These are phyloP conservation scores for Hydrolagus colliei DNA, from an alignment of 2,797 vertebrate species.

Conservation along the genomic window DNA sequence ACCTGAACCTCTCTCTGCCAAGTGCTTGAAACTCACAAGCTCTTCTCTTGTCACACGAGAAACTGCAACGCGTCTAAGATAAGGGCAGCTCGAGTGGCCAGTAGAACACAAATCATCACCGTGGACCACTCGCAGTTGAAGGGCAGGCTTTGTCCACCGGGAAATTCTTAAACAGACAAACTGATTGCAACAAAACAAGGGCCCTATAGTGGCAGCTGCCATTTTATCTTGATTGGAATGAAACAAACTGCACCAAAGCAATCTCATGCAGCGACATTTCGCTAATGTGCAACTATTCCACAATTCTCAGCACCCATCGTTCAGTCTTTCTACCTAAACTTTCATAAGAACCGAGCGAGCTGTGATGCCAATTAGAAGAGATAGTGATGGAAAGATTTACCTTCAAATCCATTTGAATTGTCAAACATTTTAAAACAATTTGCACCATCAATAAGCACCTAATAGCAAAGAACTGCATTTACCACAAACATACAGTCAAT, in stretches of 20 bases:
- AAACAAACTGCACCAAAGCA: neutral
- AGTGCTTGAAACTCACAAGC: neutral
- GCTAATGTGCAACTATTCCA: neutral
- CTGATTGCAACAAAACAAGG: constrained; percentile 50
- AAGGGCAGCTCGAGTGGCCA: neutral
- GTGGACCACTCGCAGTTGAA: constrained; percentile 46
- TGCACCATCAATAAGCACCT: no score
- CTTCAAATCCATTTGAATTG: no score
- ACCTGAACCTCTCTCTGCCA: constrained; percentile 1
- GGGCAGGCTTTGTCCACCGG: neutral
- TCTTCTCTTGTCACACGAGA: constrained; percentile 39
- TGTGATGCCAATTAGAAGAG: no score
- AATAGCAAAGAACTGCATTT: no score
- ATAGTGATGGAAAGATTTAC: no score
- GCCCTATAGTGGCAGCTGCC: constrained; percentile 26
- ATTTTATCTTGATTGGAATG: neutral
- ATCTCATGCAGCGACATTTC: neutral
- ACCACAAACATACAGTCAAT: no score
- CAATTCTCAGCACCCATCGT: neutral
- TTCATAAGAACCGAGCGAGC: no score
- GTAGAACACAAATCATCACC: constrained; percentile 32
- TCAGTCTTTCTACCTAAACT: no score
- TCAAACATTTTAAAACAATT: no score
- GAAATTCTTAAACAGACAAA: constrained; percentile 47
- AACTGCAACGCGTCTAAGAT: constrained; percentile 36